These are phyloP conservation scores for Temnothorax longispinosus DNA, from an alignment of 1,140 invertebrate genomes.

Conservation along the genomic window DNA sequence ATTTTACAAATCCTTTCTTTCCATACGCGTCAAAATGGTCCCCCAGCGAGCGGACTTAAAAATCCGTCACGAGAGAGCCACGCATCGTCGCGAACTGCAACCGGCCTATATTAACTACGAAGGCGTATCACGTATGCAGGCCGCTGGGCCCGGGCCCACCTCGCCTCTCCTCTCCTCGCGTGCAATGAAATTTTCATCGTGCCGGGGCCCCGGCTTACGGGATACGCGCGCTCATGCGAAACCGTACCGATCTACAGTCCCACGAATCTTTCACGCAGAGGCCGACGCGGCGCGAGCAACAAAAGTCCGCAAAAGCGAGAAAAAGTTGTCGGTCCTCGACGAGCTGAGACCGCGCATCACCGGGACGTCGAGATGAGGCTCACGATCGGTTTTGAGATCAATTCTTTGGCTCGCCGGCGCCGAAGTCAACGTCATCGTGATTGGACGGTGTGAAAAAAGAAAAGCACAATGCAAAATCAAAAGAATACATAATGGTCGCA, in stretches of 20 bases:
- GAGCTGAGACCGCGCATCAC: constrained; percentile 11
- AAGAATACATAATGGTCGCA: background rate
- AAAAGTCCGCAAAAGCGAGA: constrained; percentile 69
- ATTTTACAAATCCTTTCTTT: background rate
- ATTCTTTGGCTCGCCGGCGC: constrained; percentile 50
- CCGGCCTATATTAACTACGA: constrained; percentile 80
- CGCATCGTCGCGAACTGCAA: constrained; percentile 69
- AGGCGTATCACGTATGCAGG: constrained; percentile 79
- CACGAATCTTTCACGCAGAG: constrained; percentile 66
- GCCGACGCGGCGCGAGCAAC: constrained; percentile 60
- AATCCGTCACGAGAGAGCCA: constrained; percentile 42
- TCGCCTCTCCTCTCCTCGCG: constrained; percentile 70
- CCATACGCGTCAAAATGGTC: background rate
- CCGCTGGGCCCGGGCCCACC: constrained; percentile 73
- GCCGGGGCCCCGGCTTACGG: constrained; percentile 47
- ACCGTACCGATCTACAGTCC: constrained; percentile 68
- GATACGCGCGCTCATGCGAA: constrained; percentile 68
- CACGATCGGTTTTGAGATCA: constrained; percentile 51
- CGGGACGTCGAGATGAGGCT: constrained; percentile 46
- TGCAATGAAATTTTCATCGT: constrained; percentile 78
- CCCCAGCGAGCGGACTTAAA: constrained; percentile 28
- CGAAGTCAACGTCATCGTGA: background rate
- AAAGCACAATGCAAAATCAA: constrained; percentile 14
- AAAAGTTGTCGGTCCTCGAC: constrained; percentile 70
- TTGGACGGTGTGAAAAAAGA: constrained; percentile 11